Conservation (phyloP, 64 coral and sea anemone genomes). For the Cladopsammia gracilis region DNA sequence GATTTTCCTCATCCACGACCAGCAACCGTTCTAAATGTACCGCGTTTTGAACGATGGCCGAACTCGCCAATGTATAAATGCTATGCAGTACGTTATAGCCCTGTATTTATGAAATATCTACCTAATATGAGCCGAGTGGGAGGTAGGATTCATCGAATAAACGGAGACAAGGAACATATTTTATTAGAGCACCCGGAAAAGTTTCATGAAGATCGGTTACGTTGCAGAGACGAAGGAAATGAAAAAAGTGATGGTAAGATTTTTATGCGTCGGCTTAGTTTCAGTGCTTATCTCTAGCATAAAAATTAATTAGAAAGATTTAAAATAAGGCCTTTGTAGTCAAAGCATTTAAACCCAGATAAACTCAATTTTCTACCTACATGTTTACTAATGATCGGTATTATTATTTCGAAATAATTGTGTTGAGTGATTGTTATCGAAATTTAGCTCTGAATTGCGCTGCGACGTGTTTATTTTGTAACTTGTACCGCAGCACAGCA, state of each 20-base stretch:
- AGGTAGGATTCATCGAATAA: not conserved
- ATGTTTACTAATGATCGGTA: too few species aligned
- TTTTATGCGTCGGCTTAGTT: not conserved
- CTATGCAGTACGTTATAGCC: conserved; percentile 15
- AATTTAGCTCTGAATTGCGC: not conserved
- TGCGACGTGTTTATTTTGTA: not conserved
- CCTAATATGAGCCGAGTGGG: not conserved
- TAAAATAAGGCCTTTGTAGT: too few species aligned
- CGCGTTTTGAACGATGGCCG: not conserved
- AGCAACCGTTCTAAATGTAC: not conserved
- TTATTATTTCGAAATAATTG: not conserved
- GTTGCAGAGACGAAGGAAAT: conserved; percentile 1
- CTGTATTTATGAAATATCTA: conserved; percentile 15
- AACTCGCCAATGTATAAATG: not conserved
- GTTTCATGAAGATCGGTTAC: not conserved
- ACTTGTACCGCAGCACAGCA: not conserved
- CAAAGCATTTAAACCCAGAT: too few species aligned
- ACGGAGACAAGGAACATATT: not conserved
- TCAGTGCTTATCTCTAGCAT: too few species aligned
- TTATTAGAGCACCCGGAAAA: not conserved
- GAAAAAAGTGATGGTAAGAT: not conserved
- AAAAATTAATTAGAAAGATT: too few species aligned
- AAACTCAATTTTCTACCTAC: too few species aligned
- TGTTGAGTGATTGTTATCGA: not conserved
- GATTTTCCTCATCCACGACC: conserved; percentile 20